Conservation (phyloP, 2,113 vertebrate genomes). For the Arvicanthis niloticus region DNA sequence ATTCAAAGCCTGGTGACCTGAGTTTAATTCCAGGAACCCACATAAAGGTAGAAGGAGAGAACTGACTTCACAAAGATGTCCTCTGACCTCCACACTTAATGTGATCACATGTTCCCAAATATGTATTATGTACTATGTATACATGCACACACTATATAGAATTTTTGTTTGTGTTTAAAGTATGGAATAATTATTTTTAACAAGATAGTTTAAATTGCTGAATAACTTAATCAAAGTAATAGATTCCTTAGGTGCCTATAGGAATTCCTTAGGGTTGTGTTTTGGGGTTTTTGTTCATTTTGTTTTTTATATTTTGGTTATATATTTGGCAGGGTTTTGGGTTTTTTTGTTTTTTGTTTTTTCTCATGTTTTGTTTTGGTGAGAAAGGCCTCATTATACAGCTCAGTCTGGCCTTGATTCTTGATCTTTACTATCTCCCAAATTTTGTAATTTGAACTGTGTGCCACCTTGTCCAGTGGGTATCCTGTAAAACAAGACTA, state of each 20-base stretch:
- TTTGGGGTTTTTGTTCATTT: neutral
- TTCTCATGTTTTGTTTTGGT: neutral
- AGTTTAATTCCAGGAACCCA: neutral
- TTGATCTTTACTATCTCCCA: neutral
- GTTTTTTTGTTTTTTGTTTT: neutral
- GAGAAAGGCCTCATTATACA: neutral
- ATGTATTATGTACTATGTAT: neutral
- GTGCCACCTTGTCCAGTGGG: neutral
- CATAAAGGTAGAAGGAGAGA: neutral
- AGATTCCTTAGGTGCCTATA: neutral
- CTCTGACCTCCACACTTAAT: neutral
- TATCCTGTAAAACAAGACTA: neutral
- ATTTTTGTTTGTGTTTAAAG: constrained; percentile 14
- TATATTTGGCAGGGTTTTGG: neutral
- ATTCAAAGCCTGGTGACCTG: neutral
- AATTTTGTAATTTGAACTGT: neutral
- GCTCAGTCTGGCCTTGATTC: neutral
- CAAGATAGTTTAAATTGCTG: neutral
- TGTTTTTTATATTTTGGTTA: neutral
- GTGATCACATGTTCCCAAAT: neutral
- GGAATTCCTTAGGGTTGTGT: neutral
- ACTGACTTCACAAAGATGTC: neutral
- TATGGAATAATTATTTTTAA: constrained; percentile 39
- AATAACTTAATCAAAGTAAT: constrained; percentile 25
- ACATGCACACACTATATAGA: neutral